Base-by-base conservation (phyloP, 2,113 vertebrate species). In the Antennarius striatus region DNA sequence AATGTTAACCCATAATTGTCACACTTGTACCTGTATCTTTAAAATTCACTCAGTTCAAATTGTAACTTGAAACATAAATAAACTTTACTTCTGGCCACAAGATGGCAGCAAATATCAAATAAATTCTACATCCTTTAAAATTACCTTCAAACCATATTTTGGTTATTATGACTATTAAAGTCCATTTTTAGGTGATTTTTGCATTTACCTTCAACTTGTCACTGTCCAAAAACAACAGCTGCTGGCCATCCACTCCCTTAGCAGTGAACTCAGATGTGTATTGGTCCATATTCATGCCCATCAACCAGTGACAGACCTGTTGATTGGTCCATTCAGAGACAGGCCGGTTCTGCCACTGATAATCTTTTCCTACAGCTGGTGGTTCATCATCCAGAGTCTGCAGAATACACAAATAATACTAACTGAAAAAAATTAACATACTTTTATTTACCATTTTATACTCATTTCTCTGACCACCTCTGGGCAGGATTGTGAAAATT, bases 231-330 rank as follows among this genome's bases (percentile, higher is more conserved):
- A 92, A 86, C 85, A 96, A 88, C 40, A 95, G 81, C 81, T 96
- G 94, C 68, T 92, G 92, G 22, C 95, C 94, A 7, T 95, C 92
- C 47, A 95, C 62, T 8, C 89, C 93, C 71, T 93, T 94, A 29
- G 92, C 79, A 2, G 91, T 95, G 84, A 98, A 95, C 72, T 95
- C 93, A 3, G 88, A 54, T n/a, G 94, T 94, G 42, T 94, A 95
- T 68, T 95, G 96, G 82, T 97, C 96, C 93, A 96, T 93, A 68
- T 95, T 96, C 93, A 95, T 94, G 75, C 95, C 94, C 91, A 93
- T 95, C 77, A 95, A 62, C 93, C 93, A 95, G 76, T 95, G 95
- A 79, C 94, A 96, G 30, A 96, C 94, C 88, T 96, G 93, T 74
- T 95, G 94, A 56, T 90, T 92, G 73, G 92, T 96, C 95, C 95